Evolutionary conservation across 2,113 vertebrate species (phyloP).

Genomic region (Spea multiplicata): DNA sequence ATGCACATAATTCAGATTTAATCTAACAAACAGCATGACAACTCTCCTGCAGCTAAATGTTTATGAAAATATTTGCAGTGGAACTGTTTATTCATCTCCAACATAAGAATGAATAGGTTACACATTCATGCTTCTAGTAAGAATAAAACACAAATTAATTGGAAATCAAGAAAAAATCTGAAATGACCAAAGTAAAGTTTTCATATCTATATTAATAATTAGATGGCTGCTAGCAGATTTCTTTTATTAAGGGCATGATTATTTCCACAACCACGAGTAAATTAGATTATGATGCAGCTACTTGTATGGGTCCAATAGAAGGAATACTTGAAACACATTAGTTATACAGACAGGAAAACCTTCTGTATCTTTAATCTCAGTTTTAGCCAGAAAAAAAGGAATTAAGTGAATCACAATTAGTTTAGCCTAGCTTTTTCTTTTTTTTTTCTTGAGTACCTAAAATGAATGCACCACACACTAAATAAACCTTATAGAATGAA

Average conservation of each 20-base stretch:
- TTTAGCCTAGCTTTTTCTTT: no score
- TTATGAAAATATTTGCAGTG: background rate
- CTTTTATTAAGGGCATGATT: slow-evolving; percentile 10
- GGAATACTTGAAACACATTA: slow-evolving; percentile 9
- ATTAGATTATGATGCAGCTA: slow-evolving; percentile 16
- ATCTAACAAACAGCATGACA: no score
- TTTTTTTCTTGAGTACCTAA: no score
- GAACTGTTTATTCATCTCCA: slow-evolving; percentile 1
- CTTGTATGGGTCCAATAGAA: background rate
- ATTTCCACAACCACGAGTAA: slow-evolving; percentile 19
- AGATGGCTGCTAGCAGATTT: slow-evolving; percentile 23
- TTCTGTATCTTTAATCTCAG: background rate
- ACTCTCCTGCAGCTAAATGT: no score
- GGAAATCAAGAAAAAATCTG: background rate
- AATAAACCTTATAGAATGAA: no score
- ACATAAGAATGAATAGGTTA: slow-evolving; percentile 8
- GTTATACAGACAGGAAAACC: background rate
- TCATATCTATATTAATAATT: slow-evolving; percentile 27
- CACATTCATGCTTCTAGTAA: slow-evolving; percentile 13
- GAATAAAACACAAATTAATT: slow-evolving; percentile 24
- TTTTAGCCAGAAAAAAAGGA: background rate
- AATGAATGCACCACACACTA: no score
- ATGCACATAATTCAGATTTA: no score
- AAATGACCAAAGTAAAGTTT: slow-evolving; percentile 19
- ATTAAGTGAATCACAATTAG: no score